These are phyloP conservation scores for Halichoerus grypus DNA, from an alignment of 2,113 vertebrate genomes.

Conservation along the genomic window DNA sequence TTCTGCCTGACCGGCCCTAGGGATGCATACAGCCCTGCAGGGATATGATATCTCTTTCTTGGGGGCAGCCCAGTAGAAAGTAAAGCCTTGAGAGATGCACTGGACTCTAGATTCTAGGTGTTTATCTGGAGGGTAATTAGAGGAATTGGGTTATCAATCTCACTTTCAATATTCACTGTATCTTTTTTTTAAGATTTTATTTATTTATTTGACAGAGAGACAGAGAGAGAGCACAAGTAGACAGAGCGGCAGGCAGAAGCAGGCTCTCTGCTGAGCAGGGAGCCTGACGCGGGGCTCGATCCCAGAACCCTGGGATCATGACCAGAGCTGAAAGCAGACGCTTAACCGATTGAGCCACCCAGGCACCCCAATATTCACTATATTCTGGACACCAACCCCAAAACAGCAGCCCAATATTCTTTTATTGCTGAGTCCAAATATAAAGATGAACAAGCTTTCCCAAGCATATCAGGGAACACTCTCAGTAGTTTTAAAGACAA, in stretches of 20 bases:
- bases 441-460: constrained; percentile 53
- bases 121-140: not conserved
- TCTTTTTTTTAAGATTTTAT: no score
- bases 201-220: no score
- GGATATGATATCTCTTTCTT: not conserved
- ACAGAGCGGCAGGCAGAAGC: no score
- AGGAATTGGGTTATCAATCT: not conserved
- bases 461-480: constrained; percentile 25
- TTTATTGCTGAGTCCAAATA: constrained; percentile 46
- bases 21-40: not conserved
- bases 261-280: no score
- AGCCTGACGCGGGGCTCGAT: no score
- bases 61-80: constrained; percentile 48
- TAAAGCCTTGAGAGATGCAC: not conserved
- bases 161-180: not conserved
- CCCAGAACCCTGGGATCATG: no score
- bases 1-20: not conserved
- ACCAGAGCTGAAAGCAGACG: no score
- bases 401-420: constrained; percentile 31
- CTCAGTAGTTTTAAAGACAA: constrained; percentile 31
- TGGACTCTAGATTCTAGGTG: not conserved
- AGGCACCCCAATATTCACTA: not conserved
- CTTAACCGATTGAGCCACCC: no score
- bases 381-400: not conserved
- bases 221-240: no score